These are phyloP conservation scores for Macrotus californicus DNA, from an alignment of 2,113 vertebrate genomes.

Conservation along the genomic window DNA sequence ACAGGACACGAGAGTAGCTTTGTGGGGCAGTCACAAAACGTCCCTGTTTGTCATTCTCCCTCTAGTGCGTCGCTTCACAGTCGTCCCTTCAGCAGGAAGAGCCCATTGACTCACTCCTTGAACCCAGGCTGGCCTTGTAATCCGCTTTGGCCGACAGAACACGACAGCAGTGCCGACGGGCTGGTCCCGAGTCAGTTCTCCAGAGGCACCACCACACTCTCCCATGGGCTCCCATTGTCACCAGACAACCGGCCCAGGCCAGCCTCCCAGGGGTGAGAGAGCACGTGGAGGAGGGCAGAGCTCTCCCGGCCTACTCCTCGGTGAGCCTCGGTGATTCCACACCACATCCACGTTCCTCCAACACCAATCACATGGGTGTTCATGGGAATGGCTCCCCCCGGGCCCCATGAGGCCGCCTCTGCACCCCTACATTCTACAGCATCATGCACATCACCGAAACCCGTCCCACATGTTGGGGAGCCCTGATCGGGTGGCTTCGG, in stretches of 20 bases:
- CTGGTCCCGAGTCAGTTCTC: neutral
- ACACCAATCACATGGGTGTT: accelerated
- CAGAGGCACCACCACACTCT: neutral
- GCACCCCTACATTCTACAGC: accelerated
- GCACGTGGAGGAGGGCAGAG: neutral
- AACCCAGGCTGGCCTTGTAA: neutral
- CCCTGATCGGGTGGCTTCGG: neutral
- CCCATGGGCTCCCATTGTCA: accelerated
- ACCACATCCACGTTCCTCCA: accelerated
- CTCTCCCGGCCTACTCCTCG: neutral
- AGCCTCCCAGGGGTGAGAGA: too few relatives aligned
- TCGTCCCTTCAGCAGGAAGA: neutral
- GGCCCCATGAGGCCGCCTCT: accelerated
- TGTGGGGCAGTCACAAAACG: neutral
- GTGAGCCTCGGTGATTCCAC: neutral
- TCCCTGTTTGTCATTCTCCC: neutral
- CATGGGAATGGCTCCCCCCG: accelerated
- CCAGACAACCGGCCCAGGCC: neutral
- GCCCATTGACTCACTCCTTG: neutral
- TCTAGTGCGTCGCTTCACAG: too few relatives aligned
- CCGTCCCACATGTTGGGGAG: neutral
- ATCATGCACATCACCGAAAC: accelerated
- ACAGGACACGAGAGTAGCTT: accelerated
- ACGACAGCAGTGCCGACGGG: accelerated
- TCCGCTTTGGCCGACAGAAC: neutral